A percentile compares a stretch with the other conserved stretches of the same genome.
Evolutionary conservation across 2,797 vertebrate species (phyloP).

Genomic region (Chiloscyllium punctatum): DNA sequence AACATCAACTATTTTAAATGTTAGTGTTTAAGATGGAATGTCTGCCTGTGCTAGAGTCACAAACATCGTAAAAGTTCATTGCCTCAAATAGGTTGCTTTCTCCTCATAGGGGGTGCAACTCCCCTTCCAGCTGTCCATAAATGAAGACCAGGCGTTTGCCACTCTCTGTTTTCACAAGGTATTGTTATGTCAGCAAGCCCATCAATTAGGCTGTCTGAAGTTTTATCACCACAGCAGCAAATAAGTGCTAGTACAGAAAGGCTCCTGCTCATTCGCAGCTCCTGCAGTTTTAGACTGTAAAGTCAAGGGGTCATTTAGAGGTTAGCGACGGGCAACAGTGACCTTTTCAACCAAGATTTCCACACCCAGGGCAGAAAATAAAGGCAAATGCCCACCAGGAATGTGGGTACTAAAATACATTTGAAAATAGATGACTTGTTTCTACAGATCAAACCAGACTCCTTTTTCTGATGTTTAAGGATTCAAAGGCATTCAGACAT

Average conservation of each 20-base stretch:
- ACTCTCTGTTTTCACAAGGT: slow-evolving; percentile 89
- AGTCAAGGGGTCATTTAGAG: slow-evolving; percentile 78
- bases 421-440: not conserved
- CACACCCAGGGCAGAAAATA: slow-evolving; percentile 51
- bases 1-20: slow-evolving; percentile 15
- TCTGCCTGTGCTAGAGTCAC: slow-evolving; percentile 26
- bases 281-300: slow-evolving; percentile 79
- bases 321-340: slow-evolving; percentile 85
- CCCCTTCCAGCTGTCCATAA: slow-evolving; percentile 93
- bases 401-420: slow-evolving; percentile 11
- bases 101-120: slow-evolving; percentile 67
- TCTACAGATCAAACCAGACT: not conserved
- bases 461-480: not conserved
- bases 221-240: slow-evolving; percentile 97
- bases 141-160: slow-evolving; percentile 91
- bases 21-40: slow-evolving; percentile 5
- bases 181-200: slow-evolving; percentile 98
- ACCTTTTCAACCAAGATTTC: slow-evolving; percentile 66
- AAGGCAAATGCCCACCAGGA: slow-evolving; percentile 23
- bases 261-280: slow-evolving; percentile 76
- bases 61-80: slow-evolving; percentile 65
- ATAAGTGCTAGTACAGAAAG: slow-evolving; percentile 88
- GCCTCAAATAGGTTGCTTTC: slow-evolving; percentile 44
- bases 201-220: slow-evolving; percentile 99
- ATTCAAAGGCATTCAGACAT: not conserved